These are phyloP conservation scores for Smutsia gigantea DNA, from an alignment of 2,797 vertebrate genomes.

Conservation along the genomic window DNA sequence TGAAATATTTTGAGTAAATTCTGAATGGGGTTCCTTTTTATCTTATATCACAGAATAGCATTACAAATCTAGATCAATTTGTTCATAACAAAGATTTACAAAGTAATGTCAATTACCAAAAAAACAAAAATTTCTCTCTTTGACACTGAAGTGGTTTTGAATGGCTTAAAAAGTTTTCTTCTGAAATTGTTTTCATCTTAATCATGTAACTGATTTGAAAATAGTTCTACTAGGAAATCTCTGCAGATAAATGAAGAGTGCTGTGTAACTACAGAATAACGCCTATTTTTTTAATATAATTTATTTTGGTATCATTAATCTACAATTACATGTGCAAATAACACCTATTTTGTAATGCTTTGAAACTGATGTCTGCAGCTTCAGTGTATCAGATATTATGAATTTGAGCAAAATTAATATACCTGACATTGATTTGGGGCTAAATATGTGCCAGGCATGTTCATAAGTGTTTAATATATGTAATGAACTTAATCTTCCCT, in stretches of 20 bases:
- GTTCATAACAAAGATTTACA: neutral
- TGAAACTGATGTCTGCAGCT: neutral
- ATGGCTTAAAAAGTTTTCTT: neutral
- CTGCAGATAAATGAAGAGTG: neutral
- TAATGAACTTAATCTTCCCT: neutral
- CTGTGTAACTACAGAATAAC: neutral
- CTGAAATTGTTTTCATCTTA: neutral
- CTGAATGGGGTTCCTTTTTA: neutral
- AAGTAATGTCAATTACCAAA: neutral
- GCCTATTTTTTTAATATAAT: no score
- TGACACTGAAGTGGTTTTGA: neutral
- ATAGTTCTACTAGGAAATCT: neutral
- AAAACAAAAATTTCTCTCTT: neutral
- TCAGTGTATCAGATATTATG: neutral
- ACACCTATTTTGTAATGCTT: neutral
- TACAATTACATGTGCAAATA: no score
- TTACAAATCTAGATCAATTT: neutral
- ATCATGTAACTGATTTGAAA: neutral
- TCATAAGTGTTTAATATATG: neutral
- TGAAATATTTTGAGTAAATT: constrained; percentile 20
- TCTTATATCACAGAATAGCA: neutral
- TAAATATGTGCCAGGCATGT: neutral
- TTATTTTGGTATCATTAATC: no score
- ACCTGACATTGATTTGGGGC: neutral
- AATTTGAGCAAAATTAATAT: neutral